Conservation (phyloP, 2,797 vertebrate genomes). For the Glyptemys insculpta region DNA sequence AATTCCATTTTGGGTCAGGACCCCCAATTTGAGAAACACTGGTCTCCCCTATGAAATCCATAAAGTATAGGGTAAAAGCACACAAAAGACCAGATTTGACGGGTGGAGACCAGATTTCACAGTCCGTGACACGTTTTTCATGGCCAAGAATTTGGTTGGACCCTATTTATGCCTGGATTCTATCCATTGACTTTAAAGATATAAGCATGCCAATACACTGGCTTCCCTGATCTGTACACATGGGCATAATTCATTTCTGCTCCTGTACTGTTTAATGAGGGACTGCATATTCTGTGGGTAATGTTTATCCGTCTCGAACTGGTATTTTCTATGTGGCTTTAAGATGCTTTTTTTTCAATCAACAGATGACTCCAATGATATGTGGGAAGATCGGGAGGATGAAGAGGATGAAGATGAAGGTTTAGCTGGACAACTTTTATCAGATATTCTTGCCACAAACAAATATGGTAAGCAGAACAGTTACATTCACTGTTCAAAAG, state of each 20-base stretch:
- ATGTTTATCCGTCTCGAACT: not conserved
- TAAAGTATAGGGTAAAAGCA: too few species aligned
- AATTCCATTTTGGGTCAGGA: too few species aligned
- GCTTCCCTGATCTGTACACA: not conserved
- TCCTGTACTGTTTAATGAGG: not conserved
- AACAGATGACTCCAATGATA: constrained; percentile 91
- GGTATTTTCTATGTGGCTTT: not conserved
- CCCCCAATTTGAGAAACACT: too few species aligned
- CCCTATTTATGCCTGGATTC: not conserved
- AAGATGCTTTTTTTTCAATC: not conserved
- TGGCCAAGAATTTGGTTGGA: too few species aligned
- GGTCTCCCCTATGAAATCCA: too few species aligned
- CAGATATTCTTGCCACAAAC: constrained; percentile 95
- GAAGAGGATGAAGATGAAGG: constrained; percentile 92
- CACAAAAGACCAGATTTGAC: too few species aligned
- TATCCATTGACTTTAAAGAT: not conserved
- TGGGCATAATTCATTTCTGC: not conserved
- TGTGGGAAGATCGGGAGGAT: constrained; percentile 97
- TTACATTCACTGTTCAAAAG: not conserved
- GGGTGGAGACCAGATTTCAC: too few species aligned
- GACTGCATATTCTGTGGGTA: not conserved
- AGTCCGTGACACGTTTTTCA: too few species aligned
- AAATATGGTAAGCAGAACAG: constrained; percentile 90
- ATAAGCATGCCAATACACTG: not conserved
- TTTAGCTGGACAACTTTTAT: constrained; percentile 93